Percentiles rank a stretch among this genome's conserved stretches.
These are phyloP conservation scores for Salminus brasiliensis DNA, from an alignment of 2,113 vertebrate species.

Conservation along the genomic window DNA sequence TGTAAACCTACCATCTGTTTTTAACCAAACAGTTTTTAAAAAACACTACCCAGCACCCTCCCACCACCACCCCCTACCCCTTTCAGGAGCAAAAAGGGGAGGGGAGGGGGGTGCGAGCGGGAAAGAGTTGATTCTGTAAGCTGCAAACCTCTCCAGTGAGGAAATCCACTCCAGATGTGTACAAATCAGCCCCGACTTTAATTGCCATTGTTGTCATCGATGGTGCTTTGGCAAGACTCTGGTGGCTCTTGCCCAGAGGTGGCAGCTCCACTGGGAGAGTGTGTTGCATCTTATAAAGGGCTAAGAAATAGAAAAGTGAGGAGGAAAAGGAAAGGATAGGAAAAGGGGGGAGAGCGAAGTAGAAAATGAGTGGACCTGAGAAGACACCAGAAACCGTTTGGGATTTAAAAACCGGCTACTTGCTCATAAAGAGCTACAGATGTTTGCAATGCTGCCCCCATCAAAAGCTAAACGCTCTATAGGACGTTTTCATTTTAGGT, in stretches of 20 bases:
- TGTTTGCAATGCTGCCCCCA: conserved; percentile 57
- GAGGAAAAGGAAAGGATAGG: too few species aligned
- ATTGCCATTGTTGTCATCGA: conserved; percentile 64
- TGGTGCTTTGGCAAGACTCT: conserved; percentile 44
- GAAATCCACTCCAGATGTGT: conserved; percentile 78
- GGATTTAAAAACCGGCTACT: conserved; percentile 54
- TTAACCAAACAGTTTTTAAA: conserved; percentile 68
- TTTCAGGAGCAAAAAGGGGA: conserved; percentile 14
- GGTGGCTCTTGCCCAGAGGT: conserved; percentile 2
- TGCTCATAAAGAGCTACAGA: conserved; percentile 59
- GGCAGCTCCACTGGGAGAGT: neutral
- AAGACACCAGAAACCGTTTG: conserved; percentile 54
- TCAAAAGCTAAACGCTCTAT: conserved; percentile 40
- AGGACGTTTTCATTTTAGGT: conserved; percentile 48
- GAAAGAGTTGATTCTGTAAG: conserved; percentile 33
- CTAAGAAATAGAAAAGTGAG: neutral
- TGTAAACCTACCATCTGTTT: conserved; percentile 70
- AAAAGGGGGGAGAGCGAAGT: neutral
- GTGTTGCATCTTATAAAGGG: neutral
- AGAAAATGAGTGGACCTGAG: conserved; percentile 34
- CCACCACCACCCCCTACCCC: conserved; percentile 38
- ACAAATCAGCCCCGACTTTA: conserved; percentile 64
- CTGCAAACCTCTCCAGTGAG: conserved; percentile 57
- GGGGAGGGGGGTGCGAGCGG: conserved; percentile 26
- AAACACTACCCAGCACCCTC: conserved; percentile 43